phyloP scores from a whole-genome alignment of 1,140 invertebrate genomes.

The Bombus impatiens region DNA sequence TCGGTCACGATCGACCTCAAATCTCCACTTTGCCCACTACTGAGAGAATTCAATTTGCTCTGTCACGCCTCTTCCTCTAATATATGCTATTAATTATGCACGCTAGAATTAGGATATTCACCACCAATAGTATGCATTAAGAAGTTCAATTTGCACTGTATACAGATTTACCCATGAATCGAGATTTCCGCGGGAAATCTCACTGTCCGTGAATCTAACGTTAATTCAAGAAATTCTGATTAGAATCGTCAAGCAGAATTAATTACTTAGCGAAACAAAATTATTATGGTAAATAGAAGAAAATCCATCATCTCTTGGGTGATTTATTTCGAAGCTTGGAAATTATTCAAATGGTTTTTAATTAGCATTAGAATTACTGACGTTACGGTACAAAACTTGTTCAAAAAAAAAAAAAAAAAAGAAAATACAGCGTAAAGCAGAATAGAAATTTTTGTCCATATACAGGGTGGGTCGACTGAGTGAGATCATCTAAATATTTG shows the following conservation, averaged over 20 bases:
- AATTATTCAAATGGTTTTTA: not conserved
- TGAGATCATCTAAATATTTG: too few species aligned
- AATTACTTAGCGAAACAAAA: not conserved
- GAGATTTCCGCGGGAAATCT: not conserved
- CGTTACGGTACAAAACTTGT: not conserved
- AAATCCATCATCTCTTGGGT: not conserved
- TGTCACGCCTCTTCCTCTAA: not conserved
- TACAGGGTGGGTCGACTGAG: too few species aligned
- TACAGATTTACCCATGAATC: not conserved
- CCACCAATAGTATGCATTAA: not conserved
- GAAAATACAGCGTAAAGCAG: too few species aligned
- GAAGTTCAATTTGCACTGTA: constrained; percentile 1
- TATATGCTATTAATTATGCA: constrained; percentile 24
- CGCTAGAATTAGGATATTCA: constrained; percentile 7
- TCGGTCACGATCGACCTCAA: constrained; percentile 38
- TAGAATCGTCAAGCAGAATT: not conserved
- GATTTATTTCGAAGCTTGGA: not conserved
- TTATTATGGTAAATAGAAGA: not conserved
- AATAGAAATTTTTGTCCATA: too few species aligned
- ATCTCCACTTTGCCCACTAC: constrained; percentile 18
- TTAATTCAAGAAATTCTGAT: not conserved
- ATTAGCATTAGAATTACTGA: not conserved
- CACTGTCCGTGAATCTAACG: not conserved
- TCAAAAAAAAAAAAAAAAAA: too few species aligned
- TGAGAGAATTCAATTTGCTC: constrained; percentile 32